A percentile compares a stretch with the other conserved stretches of the same genome.
Conservation (phyloP, 2,113 vertebrate genomes). For the Donacobius atricapilla region DNA sequence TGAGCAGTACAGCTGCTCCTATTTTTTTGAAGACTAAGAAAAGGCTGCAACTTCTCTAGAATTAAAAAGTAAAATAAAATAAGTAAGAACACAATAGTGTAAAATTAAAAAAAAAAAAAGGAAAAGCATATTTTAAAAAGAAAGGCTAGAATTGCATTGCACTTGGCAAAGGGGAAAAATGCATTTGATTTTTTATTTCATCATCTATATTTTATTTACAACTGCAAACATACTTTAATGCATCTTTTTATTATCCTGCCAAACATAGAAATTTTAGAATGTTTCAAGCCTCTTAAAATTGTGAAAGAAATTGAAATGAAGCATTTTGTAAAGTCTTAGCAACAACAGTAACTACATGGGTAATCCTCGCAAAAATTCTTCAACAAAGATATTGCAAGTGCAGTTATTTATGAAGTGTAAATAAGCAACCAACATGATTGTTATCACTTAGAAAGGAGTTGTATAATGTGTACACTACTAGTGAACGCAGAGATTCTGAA, state of each 20-base stretch:
- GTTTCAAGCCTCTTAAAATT: neutral
- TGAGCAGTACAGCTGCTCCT: neutral
- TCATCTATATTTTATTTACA: neutral
- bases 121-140: neutral
- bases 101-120: neutral
- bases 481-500: constrained; percentile 12
- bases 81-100: neutral
- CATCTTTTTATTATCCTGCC: neutral
- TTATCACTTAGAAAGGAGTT: neutral
- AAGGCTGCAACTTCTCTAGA: neutral
- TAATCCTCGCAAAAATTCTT: neutral
- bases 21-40: neutral
- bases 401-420: neutral
- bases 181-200: neutral
- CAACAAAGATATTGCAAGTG: neutral
- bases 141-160: neutral
- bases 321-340: neutral
- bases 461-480: neutral
- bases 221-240: neutral
- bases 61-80: neutral
- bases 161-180: neutral
- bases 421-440: neutral
- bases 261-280: neutral
- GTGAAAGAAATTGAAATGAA: neutral
- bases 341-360: neutral